These are phyloP conservation scores for Morpho achilles DNA, from an alignment of 2,888 invertebrate genomes.

Conservation along the genomic window DNA sequence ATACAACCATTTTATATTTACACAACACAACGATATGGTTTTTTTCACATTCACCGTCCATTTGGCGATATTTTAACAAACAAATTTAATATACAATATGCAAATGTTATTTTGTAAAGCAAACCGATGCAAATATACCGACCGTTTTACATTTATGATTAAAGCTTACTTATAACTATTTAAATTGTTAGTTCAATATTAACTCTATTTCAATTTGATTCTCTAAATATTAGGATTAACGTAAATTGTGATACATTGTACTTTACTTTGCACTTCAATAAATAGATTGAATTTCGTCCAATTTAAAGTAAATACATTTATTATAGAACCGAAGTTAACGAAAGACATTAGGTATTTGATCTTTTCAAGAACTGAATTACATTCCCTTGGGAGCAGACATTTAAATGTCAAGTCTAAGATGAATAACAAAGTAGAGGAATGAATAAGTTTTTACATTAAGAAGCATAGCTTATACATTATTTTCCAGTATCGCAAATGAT, in stretches of 20 bases:
- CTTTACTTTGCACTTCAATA: slow-evolving; percentile 2
- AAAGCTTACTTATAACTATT: slow-evolving; percentile 5
- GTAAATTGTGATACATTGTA: slow-evolving; percentile 8
- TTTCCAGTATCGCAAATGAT: too few relatives aligned
- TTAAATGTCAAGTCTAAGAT: too few relatives aligned
- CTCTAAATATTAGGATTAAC: slow-evolving; percentile 9
- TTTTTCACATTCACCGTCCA: slow-evolving; percentile 1
- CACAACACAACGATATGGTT: slow-evolving; percentile 1
- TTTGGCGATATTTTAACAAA: slow-evolving; percentile 4
- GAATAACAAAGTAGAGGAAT: too few relatives aligned
- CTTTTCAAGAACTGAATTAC: too few relatives aligned
- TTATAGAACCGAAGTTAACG: neutral
- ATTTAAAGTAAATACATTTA: neutral
- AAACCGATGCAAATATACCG: slow-evolving; percentile 8
- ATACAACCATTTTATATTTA: too few relatives aligned
- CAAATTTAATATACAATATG: slow-evolving; percentile 15
- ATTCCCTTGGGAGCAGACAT: too few relatives aligned
- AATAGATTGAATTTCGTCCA: neutral
- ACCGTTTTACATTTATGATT: slow-evolving; percentile 12
- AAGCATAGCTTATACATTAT: too few relatives aligned
- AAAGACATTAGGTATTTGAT: too few relatives aligned
- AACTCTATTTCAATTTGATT: slow-evolving; percentile 15
- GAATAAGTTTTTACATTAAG: too few relatives aligned
- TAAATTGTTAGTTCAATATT: slow-evolving; percentile 9
- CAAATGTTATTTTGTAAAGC: slow-evolving; percentile 16